Conservation (phyloP, 1,140 invertebrate genomes). For the Phenacoccus solenopsis region DNA sequence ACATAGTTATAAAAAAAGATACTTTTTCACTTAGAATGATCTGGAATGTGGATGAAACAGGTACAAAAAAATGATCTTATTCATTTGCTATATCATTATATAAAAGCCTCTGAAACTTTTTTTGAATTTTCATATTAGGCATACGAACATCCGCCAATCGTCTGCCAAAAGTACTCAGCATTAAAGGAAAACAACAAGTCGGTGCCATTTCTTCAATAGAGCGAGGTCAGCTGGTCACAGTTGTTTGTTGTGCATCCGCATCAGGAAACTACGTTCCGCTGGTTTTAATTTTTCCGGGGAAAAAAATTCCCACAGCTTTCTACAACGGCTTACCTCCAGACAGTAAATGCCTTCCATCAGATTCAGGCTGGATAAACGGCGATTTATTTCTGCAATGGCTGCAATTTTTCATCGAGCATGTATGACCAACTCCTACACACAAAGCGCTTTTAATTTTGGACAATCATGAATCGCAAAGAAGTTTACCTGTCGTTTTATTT, state of each 20-base stretch:
- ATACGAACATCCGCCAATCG: neutral
- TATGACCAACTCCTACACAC: slow-evolving; percentile 22
- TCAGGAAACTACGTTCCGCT: slow-evolving; percentile 34
- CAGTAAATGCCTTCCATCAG: slow-evolving; percentile 30
- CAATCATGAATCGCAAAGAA: slow-evolving; percentile 31
- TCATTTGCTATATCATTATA: no score
- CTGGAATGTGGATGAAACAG: slow-evolving; percentile 19
- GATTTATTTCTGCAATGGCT: slow-evolving; percentile 28
- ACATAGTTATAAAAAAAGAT: slow-evolving; percentile 8
- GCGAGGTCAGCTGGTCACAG: slow-evolving; percentile 34
- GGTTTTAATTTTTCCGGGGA: slow-evolving; percentile 34
- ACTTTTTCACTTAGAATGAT: slow-evolving; percentile 26
- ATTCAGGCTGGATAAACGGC: slow-evolving; percentile 30
- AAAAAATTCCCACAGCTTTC: slow-evolving; percentile 33
- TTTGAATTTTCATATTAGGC: neutral
- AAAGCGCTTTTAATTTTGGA: slow-evolving; percentile 33
- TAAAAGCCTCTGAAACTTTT: neutral
- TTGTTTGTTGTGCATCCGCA: slow-evolving; percentile 32
- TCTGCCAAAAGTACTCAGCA: neutral
- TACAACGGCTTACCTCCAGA: slow-evolving; percentile 34
- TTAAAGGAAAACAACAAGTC: neutral
- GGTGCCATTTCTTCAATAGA: neutral
- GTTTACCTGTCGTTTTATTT: slow-evolving; percentile 25
- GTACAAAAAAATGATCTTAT: no score
- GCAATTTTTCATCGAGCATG: slow-evolving; percentile 32